A percentile compares a stretch with the other conserved stretches of the same genome.
Evolutionary conservation across 1,140 invertebrate species (phyloP).

Genomic region (Eupeodes corollae): DNA sequence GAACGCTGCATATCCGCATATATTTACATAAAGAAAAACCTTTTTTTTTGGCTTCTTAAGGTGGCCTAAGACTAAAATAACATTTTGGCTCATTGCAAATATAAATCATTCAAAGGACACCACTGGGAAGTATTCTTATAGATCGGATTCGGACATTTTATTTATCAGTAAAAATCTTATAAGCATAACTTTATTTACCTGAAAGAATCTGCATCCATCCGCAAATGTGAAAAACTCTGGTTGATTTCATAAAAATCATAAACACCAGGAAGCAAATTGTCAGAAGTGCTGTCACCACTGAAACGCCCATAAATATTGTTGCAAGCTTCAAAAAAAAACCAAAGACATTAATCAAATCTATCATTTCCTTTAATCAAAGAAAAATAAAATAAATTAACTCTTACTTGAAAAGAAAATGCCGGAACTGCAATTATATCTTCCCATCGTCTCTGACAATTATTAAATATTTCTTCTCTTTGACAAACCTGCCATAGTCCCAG

Average conservation of each 20-base stretch:
- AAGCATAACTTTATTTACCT: conserved; percentile 58
- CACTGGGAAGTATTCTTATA: too few relatives aligned
- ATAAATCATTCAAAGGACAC: too few relatives aligned
- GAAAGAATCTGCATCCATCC: conserved; percentile 88
- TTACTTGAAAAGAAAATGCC: conserved; percentile 57
- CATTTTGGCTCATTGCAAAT: too few relatives aligned
- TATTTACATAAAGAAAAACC: too few relatives aligned
- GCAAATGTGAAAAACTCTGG: conserved; percentile 84
- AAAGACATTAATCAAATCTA: not conserved
- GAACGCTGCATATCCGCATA: too few relatives aligned
- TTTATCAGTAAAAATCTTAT: too few relatives aligned
- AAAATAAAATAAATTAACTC: conserved; percentile 9
- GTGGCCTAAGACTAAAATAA: too few relatives aligned
- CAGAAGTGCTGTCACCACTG: conserved; percentile 72
- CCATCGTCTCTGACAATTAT: conserved; percentile 70
- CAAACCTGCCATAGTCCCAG: conserved; percentile 88
- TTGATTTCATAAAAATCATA: conserved; percentile 90
- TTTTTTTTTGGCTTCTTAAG: too few relatives aligned
- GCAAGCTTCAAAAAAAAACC: conserved; percentile 49
- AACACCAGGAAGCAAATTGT: conserved; percentile 81
- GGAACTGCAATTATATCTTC: conserved; percentile 74
- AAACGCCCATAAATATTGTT: conserved; percentile 76
- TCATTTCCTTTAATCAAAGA: not conserved
- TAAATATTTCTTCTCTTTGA: conserved; percentile 52
- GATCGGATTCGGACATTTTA: too few relatives aligned